phyloP scores from a whole-genome alignment of 2,113 vertebrate species.

The Suricata suricatta region DNA sequence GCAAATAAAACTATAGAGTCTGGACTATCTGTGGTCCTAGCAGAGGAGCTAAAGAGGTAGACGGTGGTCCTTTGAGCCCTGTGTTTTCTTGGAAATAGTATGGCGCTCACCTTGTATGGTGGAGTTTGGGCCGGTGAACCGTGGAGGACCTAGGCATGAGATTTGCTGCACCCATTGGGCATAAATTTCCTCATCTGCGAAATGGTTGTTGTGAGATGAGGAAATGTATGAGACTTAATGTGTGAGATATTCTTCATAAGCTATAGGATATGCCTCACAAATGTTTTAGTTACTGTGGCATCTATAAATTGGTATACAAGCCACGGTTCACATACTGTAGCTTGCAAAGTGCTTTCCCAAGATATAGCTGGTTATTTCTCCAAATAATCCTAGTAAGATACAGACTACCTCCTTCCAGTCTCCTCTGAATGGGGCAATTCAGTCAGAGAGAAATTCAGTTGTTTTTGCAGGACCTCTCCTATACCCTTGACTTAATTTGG shows the following conservation, averaged over 20 bases:
- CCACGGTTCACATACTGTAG: not conserved
- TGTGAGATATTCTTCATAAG: not conserved
- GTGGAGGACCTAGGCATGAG: not conserved
- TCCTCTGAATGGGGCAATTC: not conserved
- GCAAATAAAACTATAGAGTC: not conserved
- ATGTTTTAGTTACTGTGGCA: not conserved
- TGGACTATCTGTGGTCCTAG: not conserved
- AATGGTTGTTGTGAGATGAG: not conserved
- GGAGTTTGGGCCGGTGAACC: not conserved
- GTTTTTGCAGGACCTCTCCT: not conserved
- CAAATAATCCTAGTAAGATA: not conserved
- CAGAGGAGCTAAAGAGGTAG: not conserved
- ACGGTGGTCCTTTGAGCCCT: not conserved
- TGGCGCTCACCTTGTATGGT: not conserved
- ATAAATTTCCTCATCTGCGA: conserved; percentile 1
- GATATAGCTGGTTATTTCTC: not conserved
- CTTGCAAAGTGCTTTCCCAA: not conserved
- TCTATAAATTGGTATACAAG: not conserved
- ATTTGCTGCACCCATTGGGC: not conserved
- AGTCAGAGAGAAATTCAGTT: not conserved
- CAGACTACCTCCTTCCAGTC: not conserved
- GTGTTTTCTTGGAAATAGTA: not conserved
- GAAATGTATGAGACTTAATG: not conserved
- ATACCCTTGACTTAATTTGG: not conserved
- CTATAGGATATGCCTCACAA: not conserved